A percentile compares a stretch with the other conserved stretches of the same genome.
These are phyloP conservation scores for Vimba vimba DNA, from an alignment of 2,113 vertebrate genomes.

Conservation along the genomic window DNA sequence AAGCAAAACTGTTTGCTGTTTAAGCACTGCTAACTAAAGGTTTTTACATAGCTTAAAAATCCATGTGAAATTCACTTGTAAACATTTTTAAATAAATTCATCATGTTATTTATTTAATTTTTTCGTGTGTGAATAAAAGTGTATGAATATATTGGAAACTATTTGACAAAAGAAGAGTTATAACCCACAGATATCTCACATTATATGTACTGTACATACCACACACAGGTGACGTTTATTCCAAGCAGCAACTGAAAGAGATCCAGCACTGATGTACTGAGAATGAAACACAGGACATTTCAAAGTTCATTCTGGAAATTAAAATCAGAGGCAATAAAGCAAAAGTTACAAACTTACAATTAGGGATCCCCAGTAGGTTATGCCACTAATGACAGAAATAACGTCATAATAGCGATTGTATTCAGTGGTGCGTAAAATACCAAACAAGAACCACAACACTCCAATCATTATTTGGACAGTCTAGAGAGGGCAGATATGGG, in stretches of 20 bases:
- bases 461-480: slow-evolving; percentile 45
- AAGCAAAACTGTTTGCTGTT: too few relatives aligned
- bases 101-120: too few relatives aligned
- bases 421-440: background rate
- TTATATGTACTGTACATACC: too few relatives aligned
- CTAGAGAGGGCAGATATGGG: slow-evolving; percentile 7
- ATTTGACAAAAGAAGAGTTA: too few relatives aligned
- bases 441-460: background rate
- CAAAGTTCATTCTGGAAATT: background rate
- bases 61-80: too few relatives aligned
- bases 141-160: too few relatives aligned
- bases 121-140: too few relatives aligned
- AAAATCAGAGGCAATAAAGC: background rate
- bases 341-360: slow-evolving; percentile 36
- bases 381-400: background rate
- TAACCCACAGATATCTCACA: too few relatives aligned
- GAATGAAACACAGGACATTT: background rate
- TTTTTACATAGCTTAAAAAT: too few relatives aligned
- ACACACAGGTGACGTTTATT: too few relatives aligned
- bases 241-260: background rate
- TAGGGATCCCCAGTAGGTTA: background rate
- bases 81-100: too few relatives aligned
- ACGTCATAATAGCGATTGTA: rapidly evolving
- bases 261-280: slow-evolving; percentile 23
- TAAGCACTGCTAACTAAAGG: too few relatives aligned